These are phyloP conservation scores for Papilio elwesi DNA, from an alignment of 2,888 invertebrate genomes.

Conservation along the genomic window DNA sequence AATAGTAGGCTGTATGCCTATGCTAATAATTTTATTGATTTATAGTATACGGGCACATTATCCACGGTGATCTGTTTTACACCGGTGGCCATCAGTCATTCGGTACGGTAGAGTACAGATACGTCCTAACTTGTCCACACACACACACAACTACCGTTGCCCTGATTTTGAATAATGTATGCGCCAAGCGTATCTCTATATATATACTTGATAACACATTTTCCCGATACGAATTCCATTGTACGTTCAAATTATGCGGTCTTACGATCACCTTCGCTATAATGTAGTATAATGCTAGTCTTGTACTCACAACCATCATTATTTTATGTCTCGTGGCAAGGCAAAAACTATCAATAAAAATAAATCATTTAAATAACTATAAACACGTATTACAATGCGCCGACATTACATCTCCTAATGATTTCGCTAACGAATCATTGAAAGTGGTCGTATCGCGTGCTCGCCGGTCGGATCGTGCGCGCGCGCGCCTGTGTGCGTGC, in stretches of 20 bases:
- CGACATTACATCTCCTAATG: slow-evolving; percentile 84
- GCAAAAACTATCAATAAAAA: slow-evolving; percentile 85
- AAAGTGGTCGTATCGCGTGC: slow-evolving; percentile 83
- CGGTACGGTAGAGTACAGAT: slow-evolving; percentile 48
- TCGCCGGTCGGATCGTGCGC: slow-evolving; percentile 59
- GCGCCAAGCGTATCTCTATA: slow-evolving; percentile 57
- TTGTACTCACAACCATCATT: slow-evolving; percentile 79
- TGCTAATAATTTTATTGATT: slow-evolving; percentile 32
- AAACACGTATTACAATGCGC: slow-evolving; percentile 83
- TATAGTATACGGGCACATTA: slow-evolving; percentile 30
- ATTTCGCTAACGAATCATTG: slow-evolving; percentile 85
- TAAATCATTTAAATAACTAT: slow-evolving; percentile 85
- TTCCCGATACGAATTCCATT: slow-evolving; percentile 79
- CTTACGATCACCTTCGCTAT: slow-evolving; percentile 78
- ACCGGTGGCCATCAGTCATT: slow-evolving; percentile 56
- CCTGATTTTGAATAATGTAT: slow-evolving; percentile 68
- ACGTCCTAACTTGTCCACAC: slow-evolving; percentile 56
- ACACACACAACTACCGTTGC: slow-evolving; percentile 51
- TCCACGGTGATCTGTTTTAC: slow-evolving; percentile 48
- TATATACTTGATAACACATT: slow-evolving; percentile 80
- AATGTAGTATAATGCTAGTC: slow-evolving; percentile 74
- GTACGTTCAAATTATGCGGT: slow-evolving; percentile 77
- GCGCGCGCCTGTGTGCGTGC: slow-evolving; percentile 63
- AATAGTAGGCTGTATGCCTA: slow-evolving; percentile 13
- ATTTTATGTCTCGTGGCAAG: slow-evolving; percentile 83